A percentile compares a stretch with the other conserved stretches of the same genome.
Evolutionary conservation across 2,113 vertebrate species (phyloP).

Genomic region (Lates calcarifer): DNA sequence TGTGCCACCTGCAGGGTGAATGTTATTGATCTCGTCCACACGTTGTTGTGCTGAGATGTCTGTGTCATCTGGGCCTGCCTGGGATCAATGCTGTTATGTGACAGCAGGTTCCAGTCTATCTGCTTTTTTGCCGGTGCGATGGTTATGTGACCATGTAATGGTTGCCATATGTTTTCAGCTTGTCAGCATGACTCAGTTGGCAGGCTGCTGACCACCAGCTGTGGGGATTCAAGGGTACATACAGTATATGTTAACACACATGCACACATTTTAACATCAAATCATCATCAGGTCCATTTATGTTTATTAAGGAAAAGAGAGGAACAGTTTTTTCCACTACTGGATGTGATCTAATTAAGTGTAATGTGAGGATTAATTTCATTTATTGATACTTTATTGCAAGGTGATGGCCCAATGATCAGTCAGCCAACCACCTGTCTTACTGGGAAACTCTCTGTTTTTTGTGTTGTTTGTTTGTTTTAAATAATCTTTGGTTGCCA

Average conservation of each 20-base stretch:
- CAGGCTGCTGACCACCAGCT: slow-evolving; percentile 32
- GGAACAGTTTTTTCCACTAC: background rate
- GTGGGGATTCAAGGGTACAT: slow-evolving; percentile 15
- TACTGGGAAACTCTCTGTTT: background rate
- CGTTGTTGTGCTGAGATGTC: slow-evolving; percentile 46
- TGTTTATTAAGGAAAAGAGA: background rate
- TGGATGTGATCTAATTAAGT: background rate
- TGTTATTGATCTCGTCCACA: slow-evolving; percentile 52
- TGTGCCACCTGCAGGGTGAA: slow-evolving; percentile 29
- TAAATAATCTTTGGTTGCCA: background rate
- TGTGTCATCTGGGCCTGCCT: slow-evolving; percentile 20
- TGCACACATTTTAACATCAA: background rate
- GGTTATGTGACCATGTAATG: slow-evolving; percentile 14
- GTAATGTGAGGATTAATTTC: background rate
- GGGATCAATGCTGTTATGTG: slow-evolving; percentile 58
- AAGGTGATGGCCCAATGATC: background rate
- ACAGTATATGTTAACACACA: slow-evolving; percentile 21
- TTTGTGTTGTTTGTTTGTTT: background rate
- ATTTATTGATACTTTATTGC: background rate
- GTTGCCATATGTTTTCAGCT: slow-evolving; percentile 20
- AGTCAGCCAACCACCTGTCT: background rate
- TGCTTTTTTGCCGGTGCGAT: slow-evolving; percentile 31
- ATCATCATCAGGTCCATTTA: background rate
- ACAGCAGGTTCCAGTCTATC: slow-evolving; percentile 43
- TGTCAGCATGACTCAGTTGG: slow-evolving; percentile 57